These are phyloP conservation scores for Macrotrachela quadricornifera DNA, from an alignment of 1,140 invertebrate genomes.

Conservation along the genomic window DNA sequence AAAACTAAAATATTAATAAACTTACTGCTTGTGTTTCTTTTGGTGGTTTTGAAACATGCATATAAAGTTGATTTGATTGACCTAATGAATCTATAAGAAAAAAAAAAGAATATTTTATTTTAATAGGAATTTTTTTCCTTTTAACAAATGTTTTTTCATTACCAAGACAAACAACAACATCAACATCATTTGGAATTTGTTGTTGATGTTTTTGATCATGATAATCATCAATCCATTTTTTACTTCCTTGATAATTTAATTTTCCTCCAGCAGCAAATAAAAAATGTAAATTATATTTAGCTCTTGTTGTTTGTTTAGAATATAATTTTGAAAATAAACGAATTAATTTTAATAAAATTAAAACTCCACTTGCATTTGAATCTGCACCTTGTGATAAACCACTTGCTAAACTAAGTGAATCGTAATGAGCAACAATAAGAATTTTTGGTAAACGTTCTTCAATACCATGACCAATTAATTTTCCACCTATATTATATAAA, in stretches of 20 bases:
- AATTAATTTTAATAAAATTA: constrained; percentile 63
- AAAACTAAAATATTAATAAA: no score
- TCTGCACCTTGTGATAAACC: constrained; percentile 63
- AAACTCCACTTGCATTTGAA: constrained; percentile 76
- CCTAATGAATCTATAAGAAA: constrained; percentile 45
- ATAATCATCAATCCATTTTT: constrained; percentile 86
- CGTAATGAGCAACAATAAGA: constrained; percentile 72
- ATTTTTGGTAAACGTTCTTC: constrained; percentile 63
- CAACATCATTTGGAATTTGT: no score
- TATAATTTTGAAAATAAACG: constrained; percentile 77
- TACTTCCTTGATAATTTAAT: constrained; percentile 80
- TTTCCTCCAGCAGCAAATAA: constrained; percentile 71
- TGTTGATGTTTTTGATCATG: constrained; percentile 35
- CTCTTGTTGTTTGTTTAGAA: constrained; percentile 43
- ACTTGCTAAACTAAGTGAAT: constrained; percentile 61
- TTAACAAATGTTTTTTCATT: no score
- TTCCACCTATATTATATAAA: constrained; percentile 61
- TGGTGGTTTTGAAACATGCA: constrained; percentile 89
- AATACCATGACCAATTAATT: constrained; percentile 52
- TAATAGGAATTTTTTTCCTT: no score
- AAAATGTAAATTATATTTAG: constrained; percentile 59
- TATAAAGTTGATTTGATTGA: constrained; percentile 42
- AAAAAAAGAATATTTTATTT: no score
- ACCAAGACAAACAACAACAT: no score
- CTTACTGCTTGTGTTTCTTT: constrained; percentile 45